A percentile compares a stretch with the other conserved stretches of the same genome.
These are phyloP conservation scores for Diorhabda sublineata DNA, from an alignment of 1,140 invertebrate species.

Conservation along the genomic window DNA sequence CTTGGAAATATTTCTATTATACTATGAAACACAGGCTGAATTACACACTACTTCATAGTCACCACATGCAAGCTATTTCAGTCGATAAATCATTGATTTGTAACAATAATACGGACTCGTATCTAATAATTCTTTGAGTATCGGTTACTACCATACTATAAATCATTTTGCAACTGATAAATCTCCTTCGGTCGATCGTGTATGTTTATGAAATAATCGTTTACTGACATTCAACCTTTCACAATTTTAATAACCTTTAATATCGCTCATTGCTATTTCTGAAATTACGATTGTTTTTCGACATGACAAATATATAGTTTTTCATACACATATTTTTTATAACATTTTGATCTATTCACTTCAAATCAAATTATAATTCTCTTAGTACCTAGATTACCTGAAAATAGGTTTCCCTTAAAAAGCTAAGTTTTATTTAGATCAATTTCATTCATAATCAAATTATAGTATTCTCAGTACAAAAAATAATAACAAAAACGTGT, in stretches of 20 bases:
- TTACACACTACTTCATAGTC: not conserved
- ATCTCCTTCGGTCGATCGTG: not conserved
- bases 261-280: not conserved
- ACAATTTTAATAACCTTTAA: not conserved
- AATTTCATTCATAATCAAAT: too few relatives aligned
- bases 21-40: not conserved
- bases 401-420: too few relatives aligned
- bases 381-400: too few relatives aligned
- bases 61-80: not conserved
- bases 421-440: too few relatives aligned
- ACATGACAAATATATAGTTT: not conserved
- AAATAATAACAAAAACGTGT: too few relatives aligned
- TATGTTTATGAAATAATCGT: not conserved
- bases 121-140: not conserved
- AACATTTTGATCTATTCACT: too few relatives aligned
- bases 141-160: not conserved
- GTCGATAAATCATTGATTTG: slow-evolving; percentile 2
- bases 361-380: too few relatives aligned
- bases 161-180: not conserved
- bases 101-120: not conserved
- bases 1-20: not conserved
- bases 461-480: too few relatives aligned
- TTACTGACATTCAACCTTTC: slow-evolving; percentile 2
- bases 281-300: not conserved
- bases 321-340: too few relatives aligned